Conservation (phyloP, 2,113 vertebrate genomes). For the Pangasianodon gigas region DNA sequence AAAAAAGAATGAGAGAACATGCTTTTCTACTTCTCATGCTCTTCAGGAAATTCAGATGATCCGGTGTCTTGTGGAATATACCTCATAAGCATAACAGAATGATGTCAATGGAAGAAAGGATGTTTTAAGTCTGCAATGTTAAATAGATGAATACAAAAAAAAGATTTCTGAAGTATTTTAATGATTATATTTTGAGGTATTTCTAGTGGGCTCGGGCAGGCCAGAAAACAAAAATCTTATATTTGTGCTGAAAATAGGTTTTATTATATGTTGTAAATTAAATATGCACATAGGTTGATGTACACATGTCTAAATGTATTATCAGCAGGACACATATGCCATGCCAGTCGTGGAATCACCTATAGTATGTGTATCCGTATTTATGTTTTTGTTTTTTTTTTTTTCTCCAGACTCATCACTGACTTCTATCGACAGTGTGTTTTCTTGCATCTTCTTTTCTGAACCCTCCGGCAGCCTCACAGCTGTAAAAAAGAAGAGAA, state of each 20-base stretch:
- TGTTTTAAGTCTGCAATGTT: neutral
- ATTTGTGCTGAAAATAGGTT: too few species aligned
- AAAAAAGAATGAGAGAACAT: too few species aligned
- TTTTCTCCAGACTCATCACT: neutral
- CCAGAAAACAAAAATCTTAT: neutral
- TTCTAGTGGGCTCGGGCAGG: neutral
- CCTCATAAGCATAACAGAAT: neutral
- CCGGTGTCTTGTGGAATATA: too few species aligned
- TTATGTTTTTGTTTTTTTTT: neutral
- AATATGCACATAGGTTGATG: neutral
- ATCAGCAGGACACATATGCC: neutral
- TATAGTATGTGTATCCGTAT: neutral
- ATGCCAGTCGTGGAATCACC: neutral
- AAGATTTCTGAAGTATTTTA: neutral
- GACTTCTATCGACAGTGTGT: constrained; percentile 8
- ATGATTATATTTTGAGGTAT: neutral
- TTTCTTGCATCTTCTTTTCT: neutral
- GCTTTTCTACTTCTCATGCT: too few species aligned
- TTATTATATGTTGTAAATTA: neutral
- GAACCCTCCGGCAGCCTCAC: neutral
- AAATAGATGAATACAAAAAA: neutral
- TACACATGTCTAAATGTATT: neutral
- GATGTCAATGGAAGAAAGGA: neutral
- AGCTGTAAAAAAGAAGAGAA: neutral
- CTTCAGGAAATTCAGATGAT: too few species aligned